Conservation (phyloP, 1,140 invertebrate genomes). For the Dysdera silvatica region DNA sequence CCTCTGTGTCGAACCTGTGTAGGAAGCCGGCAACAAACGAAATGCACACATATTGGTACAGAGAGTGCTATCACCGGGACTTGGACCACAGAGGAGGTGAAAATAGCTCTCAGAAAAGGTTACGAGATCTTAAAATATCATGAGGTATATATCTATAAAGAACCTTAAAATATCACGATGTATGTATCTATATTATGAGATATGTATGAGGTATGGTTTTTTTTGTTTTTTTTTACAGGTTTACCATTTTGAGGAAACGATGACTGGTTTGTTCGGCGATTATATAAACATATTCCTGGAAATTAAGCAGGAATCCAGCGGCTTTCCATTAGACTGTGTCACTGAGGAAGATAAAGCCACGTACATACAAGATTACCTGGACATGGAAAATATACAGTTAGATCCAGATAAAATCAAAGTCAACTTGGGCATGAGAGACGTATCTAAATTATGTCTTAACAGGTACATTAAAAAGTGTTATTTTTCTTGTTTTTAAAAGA, state of each 20-base stretch:
- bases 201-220: no score
- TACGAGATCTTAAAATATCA: no score
- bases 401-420: slow-evolving; percentile 37
- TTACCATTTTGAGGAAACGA: neutral
- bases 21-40: no score
- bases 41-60: no score
- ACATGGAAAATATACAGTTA: slow-evolving; percentile 40
- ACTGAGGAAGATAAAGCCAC: slow-evolving; percentile 33
- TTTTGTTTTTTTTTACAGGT: neutral
- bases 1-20: no score
- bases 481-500: neutral
- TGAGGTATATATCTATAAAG: no score
- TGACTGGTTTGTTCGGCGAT: slow-evolving; percentile 21
- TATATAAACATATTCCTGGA: slow-evolving; percentile 34
- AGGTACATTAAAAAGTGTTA: no score
- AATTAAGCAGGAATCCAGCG: slow-evolving; percentile 33
- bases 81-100: no score
- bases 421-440: slow-evolving; percentile 38
- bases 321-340: slow-evolving; percentile 34
- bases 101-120: no score
- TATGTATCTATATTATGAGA: no score
- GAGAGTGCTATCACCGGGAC: no score
- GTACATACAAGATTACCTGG: slow-evolving; percentile 40
- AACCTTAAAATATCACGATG: no score
- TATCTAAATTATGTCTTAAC: slow-evolving; percentile 33